Percentiles rank a stretch among this genome's conserved stretches.
Conservation (phyloP, 2,888 invertebrate genomes). For the Apamea crenata region DNA sequence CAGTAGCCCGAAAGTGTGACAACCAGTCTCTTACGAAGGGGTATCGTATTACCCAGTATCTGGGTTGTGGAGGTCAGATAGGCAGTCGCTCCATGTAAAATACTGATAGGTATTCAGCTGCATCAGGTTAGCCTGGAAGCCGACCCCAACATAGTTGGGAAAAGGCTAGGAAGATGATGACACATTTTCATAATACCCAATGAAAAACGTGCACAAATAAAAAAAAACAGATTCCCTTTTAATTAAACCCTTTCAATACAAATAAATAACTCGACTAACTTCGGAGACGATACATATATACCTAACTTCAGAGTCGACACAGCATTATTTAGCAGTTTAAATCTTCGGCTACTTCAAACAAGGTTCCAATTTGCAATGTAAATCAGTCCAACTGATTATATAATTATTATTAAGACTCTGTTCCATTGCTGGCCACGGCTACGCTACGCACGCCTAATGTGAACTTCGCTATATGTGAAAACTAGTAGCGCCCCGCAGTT, state of each 20-base stretch:
- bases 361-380: constrained; percentile 71
- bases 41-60: no score
- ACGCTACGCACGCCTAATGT: neutral
- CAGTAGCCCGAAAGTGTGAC: no score
- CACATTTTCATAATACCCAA: neutral
- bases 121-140: no score
- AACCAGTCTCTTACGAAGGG: no score
- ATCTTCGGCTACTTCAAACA: constrained; percentile 57
- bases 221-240: neutral
- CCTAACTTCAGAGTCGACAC: neutral
- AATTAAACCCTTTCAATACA: constrained; percentile 35
- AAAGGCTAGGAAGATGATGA: no score
- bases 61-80: no score
- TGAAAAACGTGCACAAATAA: neutral
- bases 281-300: no score
- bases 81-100: no score
- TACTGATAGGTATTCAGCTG: no score
- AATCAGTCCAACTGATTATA: constrained; percentile 63
- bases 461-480: neutral
- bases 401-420: constrained; percentile 5
- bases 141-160: no score
- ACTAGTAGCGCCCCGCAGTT: no score
- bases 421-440: constrained; percentile 7
- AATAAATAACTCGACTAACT: constrained; percentile 52
- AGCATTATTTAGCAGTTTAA: constrained; percentile 46